Percentiles rank a stretch among this genome's conserved stretches.
Evolutionary conservation across 1,140 invertebrate species (phyloP).

Genomic region (Drosophila kurseongensis): DNA sequence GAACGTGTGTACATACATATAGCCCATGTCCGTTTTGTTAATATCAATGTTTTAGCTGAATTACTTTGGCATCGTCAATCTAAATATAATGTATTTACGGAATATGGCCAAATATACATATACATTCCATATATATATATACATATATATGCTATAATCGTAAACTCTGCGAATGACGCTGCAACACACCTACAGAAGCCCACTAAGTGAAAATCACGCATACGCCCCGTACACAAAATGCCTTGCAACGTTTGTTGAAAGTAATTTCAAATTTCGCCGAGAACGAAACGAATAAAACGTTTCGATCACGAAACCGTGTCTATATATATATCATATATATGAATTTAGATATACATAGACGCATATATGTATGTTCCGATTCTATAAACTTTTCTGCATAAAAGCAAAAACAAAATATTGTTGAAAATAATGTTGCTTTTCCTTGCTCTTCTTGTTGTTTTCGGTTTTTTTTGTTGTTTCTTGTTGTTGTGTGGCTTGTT

Average conservation of each 20-base stretch:
- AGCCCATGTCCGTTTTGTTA: constrained; percentile 22
- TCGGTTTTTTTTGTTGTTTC: neutral
- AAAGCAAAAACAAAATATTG: constrained; percentile 51
- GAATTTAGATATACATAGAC: constrained; percentile 16
- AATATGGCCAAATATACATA: constrained; percentile 11
- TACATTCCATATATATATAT: constrained; percentile 5
- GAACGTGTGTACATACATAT: neutral
- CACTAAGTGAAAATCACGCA: constrained; percentile 8
- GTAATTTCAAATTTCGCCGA: constrained; percentile 35
- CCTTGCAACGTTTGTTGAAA: constrained; percentile 56
- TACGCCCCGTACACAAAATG: constrained; percentile 25
- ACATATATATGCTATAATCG: constrained; percentile 12
- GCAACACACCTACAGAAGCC: constrained; percentile 28
- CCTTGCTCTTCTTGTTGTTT: neutral
- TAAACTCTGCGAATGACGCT: constrained; percentile 57
- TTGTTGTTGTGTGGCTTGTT: constrained; percentile 8
- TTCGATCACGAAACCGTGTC: constrained; percentile 48
- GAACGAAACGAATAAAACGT: constrained; percentile 34
- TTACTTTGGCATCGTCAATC: constrained; percentile 32
- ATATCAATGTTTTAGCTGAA: constrained; percentile 43
- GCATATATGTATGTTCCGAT: constrained; percentile 21
- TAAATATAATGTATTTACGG: constrained; percentile 42
- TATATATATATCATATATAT: constrained; percentile 38
- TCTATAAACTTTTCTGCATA: constrained; percentile 46
- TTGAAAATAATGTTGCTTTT: constrained; percentile 31